Evolutionary conservation across 2,797 vertebrate genomes (phyloP).

Genomic region (Geotrypetes seraphini): DNA sequence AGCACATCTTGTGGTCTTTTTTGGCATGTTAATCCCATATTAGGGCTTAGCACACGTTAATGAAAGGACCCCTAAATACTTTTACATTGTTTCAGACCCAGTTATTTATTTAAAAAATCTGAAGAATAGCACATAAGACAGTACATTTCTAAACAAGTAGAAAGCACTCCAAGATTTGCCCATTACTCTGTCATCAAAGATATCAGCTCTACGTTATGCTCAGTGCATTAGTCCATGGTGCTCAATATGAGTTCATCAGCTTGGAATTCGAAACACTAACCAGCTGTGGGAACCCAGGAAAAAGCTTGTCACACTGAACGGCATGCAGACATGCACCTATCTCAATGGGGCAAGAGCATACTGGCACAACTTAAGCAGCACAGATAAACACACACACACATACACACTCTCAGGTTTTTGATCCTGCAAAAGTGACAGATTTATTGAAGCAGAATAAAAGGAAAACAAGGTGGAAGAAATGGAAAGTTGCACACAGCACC

Average conservation of each 20-base stretch:
- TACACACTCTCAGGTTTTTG: no score
- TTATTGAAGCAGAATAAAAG: no score
- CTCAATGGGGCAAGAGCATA: conserved; percentile 4
- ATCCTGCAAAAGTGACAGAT: no score
- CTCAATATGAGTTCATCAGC: conserved; percentile 80
- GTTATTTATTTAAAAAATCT: conserved; percentile 5
- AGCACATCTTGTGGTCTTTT: no score
- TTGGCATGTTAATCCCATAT: no score
- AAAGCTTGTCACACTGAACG: conserved; percentile 62
- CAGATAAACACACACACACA: no score
- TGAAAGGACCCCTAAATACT: conserved; percentile 2
- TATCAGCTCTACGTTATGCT: conserved; percentile 54
- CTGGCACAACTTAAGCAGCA: not conserved
- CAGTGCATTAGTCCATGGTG: conserved; percentile 51
- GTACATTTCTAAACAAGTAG: conserved; percentile 30
- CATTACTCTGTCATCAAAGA: conserved; percentile 64
- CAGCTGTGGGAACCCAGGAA: conserved; percentile 82
- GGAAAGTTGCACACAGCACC: no score
- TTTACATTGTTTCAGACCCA: conserved; percentile 5
- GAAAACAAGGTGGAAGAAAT: no score
- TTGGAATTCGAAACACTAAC: conserved; percentile 91
- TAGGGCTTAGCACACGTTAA: no score
- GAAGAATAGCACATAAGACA: conserved; percentile 33
- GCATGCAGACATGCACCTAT: conserved; percentile 47
- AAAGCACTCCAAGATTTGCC: conserved; percentile 34